Percentiles rank a stretch among this genome's conserved stretches.
phyloP scores from a whole-genome alignment of 2,113 vertebrate genomes.

The Atractosteus spatula region DNA sequence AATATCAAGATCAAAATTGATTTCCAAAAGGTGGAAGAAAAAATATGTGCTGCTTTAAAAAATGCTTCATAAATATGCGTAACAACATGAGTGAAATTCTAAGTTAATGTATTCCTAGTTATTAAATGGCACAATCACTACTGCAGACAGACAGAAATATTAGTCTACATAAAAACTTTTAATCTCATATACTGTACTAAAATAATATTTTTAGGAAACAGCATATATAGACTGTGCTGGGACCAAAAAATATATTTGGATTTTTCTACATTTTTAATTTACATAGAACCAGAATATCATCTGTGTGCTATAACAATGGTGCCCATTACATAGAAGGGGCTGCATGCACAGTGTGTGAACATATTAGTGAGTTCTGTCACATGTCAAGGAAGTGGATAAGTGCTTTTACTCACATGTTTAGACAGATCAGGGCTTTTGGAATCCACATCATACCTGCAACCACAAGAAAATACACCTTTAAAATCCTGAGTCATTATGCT shows the following conservation, averaged over 20 bases:
- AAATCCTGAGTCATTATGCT: background rate
- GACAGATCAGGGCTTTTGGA: conserved; percentile 93
- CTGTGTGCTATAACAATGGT: conserved; percentile 5
- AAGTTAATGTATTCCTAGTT: too few species aligned
- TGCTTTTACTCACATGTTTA: conserved; percentile 82
- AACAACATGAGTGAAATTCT: too few species aligned
- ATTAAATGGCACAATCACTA: conserved; percentile 15
- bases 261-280: background rate
- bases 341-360: conserved; percentile 1
- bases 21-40: too few species aligned
- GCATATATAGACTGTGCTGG: background rate
- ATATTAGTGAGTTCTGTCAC: background rate
- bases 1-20: too few species aligned
- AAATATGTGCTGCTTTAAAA: too few species aligned
- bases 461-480: conserved; percentile 16
- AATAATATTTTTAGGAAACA: conserved; percentile 2
- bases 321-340: background rate
- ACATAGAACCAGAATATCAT: conserved; percentile 13
- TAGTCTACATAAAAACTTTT: background rate
- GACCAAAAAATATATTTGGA: conserved; percentile 15
- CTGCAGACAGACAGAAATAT: conserved; percentile 1
- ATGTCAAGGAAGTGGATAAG: background rate
- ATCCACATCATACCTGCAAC: conserved; percentile 87
- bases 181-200: background rate
- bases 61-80: too few species aligned